Evolutionary conservation across 2,888 invertebrate species (phyloP), one percentile per base, ranked within the genome.

Genomic region (Lamellibrachia columna): DNA sequence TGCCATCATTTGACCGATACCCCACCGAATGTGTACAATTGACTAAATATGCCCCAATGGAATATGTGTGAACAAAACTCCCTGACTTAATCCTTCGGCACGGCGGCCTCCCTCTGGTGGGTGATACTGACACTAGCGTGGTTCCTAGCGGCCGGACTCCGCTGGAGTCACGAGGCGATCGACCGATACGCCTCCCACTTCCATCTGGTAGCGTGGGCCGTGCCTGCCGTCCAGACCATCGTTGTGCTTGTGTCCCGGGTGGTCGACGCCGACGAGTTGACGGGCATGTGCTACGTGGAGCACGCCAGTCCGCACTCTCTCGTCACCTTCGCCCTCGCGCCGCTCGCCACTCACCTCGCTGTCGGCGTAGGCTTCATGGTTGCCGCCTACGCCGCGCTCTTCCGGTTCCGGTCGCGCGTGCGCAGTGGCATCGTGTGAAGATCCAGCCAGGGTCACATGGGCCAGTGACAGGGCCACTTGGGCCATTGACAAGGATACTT

Each of bases 81-180:
- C n/a, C n/a, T n/a, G n/a, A n/a, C n/a, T n/a, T n/a, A n/a, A n/a
- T n/a, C n/a, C 97, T 99, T 99, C 96, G 98, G 98, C 96, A 99
- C 99, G 98, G 98, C 99, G 53, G 98, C 98, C 91, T 98, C 98
- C 96, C 98, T 99, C 95, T 99, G 99, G 95, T 99, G 99, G 99
- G 99, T 99, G 92, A 98, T 99, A 95, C 97, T 99, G 95, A 99
- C 99, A 40, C 97, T 99, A 94, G 99, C 99, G 93, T 99, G 99
- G 99, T 99, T 99, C 97, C 97, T 99, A 95, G 98, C 99, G 91
- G 99, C 99, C 93, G 99, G 99, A 75, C 97, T 99, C 93, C 99
- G 99, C 97, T 99, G 99, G 99, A 99, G 99, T 91, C 99, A 99
- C 97, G 99, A 99, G 97, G 99, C 99, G 90, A 99, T 99, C 96